A percentile compares a stretch with the other conserved stretches of the same genome.
phyloP scores from a whole-genome alignment of 2,113 vertebrate genomes.

The Gymnocephalus cernua region DNA sequence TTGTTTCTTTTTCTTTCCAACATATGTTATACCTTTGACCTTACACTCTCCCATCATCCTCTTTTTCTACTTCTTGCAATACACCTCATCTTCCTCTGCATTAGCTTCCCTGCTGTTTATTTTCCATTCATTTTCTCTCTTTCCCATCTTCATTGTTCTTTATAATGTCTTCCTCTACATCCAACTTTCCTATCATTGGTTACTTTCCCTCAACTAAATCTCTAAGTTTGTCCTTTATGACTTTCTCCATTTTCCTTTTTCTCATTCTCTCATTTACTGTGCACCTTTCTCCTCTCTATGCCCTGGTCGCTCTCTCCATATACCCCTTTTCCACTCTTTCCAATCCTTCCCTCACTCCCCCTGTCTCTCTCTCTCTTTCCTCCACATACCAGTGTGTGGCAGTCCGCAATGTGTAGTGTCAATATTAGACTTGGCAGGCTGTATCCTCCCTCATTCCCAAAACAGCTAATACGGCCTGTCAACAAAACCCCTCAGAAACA shows the following conservation, averaged over 20 bases:
- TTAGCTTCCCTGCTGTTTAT: not conserved
- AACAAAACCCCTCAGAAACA: constrained; percentile 46
- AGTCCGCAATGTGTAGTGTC: constrained; percentile 66
- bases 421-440: constrained; percentile 80
- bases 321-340: constrained; percentile 15
- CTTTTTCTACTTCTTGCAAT: not conserved
- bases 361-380: not conserved
- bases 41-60: not conserved
- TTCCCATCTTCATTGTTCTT: not conserved
- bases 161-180: not conserved
- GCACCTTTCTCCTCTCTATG: not conserved
- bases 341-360: not conserved
- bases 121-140: not conserved
- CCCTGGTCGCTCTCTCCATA: not conserved
- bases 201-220: not conserved
- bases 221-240: not conserved
- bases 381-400: constrained; percentile 56
- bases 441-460: constrained; percentile 47
- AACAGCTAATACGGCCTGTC: constrained; percentile 55
- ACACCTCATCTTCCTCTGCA: not conserved
- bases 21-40: not conserved
- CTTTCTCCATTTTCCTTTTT: not conserved
- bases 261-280: not conserved
- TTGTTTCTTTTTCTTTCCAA: not conserved
- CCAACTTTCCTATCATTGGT: not conserved